Percentiles rank a stretch among this genome's conserved stretches.
Conservation (phyloP, 1,140 invertebrate genomes). For the Aphelinus atriplicis region DNA sequence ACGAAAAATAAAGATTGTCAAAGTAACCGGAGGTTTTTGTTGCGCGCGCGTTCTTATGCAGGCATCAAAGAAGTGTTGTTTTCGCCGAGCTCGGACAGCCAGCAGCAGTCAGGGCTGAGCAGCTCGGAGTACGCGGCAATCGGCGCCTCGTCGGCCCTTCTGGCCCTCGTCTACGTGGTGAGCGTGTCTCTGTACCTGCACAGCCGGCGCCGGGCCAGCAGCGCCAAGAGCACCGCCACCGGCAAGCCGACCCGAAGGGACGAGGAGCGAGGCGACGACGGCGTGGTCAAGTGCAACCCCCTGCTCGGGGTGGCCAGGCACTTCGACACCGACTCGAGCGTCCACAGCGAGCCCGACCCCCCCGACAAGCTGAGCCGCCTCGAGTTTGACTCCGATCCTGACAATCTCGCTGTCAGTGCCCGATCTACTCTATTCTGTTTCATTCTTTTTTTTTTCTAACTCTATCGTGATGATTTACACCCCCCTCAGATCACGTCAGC, state of each 20-base stretch:
- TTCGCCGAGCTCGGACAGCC: constrained; percentile 72
- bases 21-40: too few relatives aligned
- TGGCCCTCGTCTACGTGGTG: constrained; percentile 84
- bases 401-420: constrained; percentile 49
- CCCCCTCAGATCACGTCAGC: constrained; percentile 71
- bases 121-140: constrained; percentile 83
- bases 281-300: constrained; percentile 80
- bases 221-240: not conserved
- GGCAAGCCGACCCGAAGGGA: not conserved
- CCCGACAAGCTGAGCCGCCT: constrained; percentile 56
- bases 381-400: constrained; percentile 55
- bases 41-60: constrained; percentile 48
- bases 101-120: constrained; percentile 66
- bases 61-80: constrained; percentile 83
- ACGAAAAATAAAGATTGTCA: too few relatives aligned
- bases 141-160: constrained; percentile 79
- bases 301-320: constrained; percentile 71
- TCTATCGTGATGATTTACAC: not conserved
- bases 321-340: constrained; percentile 68
- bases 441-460: too few relatives aligned
- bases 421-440: too few relatives aligned
- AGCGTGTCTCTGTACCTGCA: constrained; percentile 84
- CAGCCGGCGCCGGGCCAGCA: constrained; percentile 60
- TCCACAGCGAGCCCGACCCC: constrained; percentile 55
- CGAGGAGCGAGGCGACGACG: constrained; percentile 27